Evolutionary conservation across 2,113 vertebrate genomes (phyloP), one percentile per base, ranked within the genome.

Genomic region (Prinia subflava): DNA sequence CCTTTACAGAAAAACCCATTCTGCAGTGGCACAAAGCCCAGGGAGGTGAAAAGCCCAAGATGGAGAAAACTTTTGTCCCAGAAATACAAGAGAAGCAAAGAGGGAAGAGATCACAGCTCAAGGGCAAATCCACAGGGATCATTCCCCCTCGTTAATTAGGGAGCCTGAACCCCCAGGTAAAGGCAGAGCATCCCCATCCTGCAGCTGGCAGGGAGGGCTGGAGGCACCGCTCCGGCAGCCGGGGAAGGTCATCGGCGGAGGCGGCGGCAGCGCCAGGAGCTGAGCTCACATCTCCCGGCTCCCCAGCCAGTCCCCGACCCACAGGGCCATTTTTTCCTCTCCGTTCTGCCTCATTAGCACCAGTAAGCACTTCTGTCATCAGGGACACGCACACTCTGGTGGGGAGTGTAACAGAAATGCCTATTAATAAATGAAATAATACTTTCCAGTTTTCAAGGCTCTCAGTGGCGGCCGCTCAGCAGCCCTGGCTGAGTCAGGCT

Each of bases 361-460:
- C 33, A 90, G 92, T 96, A 97, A 97, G 96, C 95, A 97, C 95
- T 97, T 97, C 96, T 97, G 96, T 96, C 96, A 97, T 94, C 95
- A 80, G 96, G 94, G 96, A 94, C 94, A 96, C 35, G 83, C 95
- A 96, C 90, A 83, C 95, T 95, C 96, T 86, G 95, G 95, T 94
- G 95, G 96, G 95, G 95, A 97, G 95, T 90, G 90, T 95, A 97
- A 57, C 86, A 94, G 77, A 86, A 94, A 95, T 94, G 95, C 90
- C 96, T 97, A 83, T 94, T 96, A 94, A 96, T 95, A 96, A 83
- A 95, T 96, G 95, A 96, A 95, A 96, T 97, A 97, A 96, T 94
- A 96, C 92, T 97, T 96, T 97, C 96, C 96, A 97, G 96, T 97
- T 97, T 97, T 90, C 83, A 86, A 92, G 83, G 88, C 92, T 88